Percentiles rank a stretch among this genome's conserved stretches.
These are phyloP conservation scores for Limonius californicus DNA, from an alignment of 1,140 invertebrate species.

Conservation along the genomic window DNA sequence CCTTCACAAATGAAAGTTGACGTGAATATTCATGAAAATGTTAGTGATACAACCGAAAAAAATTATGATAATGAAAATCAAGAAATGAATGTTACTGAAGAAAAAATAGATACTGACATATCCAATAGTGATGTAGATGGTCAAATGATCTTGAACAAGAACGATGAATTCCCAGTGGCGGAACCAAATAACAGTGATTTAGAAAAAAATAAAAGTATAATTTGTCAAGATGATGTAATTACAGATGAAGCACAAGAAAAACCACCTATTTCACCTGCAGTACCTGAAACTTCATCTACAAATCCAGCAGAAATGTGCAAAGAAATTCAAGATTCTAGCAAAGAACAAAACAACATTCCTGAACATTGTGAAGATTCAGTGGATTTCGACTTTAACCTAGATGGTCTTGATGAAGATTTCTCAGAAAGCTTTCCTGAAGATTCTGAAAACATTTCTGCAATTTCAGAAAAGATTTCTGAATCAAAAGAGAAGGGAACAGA, in stretches of 20 bases:
- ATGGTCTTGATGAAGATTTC: slow-evolving; percentile 26
- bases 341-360: not conserved
- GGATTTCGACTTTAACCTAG: slow-evolving; percentile 33
- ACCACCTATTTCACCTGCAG: too few relatives aligned
- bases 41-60: too few relatives aligned
- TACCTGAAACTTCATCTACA: not conserved
- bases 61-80: slow-evolving; percentile 1
- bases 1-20: not conserved
- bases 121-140: not conserved
- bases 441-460: not conserved
- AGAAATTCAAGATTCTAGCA: not conserved
- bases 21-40: not conserved
- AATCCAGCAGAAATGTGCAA: not conserved
- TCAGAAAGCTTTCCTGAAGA: not conserved
- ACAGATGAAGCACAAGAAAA: too few relatives aligned
- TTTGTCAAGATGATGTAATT: not conserved
- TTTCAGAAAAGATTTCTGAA: not conserved
- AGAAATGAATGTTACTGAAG: not conserved
- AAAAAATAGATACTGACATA: not conserved
- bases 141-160: not conserved
- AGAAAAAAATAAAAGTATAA: not conserved
- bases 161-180: not conserved
- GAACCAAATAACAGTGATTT: not conserved
- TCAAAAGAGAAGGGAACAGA: not conserved
- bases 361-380: slow-evolving; percentile 1